phyloP scores from a whole-genome alignment of 2,797 vertebrate species.

The Mycteria americana region DNA sequence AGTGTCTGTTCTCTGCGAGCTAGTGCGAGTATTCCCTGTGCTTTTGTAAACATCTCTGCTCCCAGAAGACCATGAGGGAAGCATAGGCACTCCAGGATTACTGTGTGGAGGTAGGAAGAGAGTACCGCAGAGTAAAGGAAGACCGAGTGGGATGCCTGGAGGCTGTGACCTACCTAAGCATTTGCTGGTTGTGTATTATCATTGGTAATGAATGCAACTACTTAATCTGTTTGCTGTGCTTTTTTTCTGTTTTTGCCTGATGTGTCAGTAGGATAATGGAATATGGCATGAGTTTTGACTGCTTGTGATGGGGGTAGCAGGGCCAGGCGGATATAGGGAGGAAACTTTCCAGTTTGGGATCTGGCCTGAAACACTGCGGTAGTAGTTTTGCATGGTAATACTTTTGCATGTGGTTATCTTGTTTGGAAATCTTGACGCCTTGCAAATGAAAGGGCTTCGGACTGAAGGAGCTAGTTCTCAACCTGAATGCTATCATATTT shows the following conservation, averaged over 20 bases:
- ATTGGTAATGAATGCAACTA: background rate
- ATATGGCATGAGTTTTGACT: background rate
- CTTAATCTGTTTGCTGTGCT: background rate
- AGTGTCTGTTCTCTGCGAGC: background rate
- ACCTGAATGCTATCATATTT: background rate
- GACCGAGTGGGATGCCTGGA: background rate
- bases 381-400: background rate
- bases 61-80: background rate
- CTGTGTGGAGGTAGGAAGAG: background rate
- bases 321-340: rapidly evolving
- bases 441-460: background rate
- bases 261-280: background rate
- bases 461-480: background rate
- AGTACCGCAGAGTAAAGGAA: background rate
- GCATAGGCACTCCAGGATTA: background rate
- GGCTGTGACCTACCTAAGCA: background rate
- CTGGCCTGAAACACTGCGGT: background rate
- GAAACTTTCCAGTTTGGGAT: background rate
- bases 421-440: constrained; percentile 6
- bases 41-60: background rate
- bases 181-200: background rate
- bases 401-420: background rate
- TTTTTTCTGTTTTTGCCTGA: background rate
- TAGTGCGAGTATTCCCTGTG: rapidly evolving
- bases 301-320: background rate